These are phyloP conservation scores for Cygnus olor DNA, from an alignment of 2,797 vertebrate species.

Conservation along the genomic window DNA sequence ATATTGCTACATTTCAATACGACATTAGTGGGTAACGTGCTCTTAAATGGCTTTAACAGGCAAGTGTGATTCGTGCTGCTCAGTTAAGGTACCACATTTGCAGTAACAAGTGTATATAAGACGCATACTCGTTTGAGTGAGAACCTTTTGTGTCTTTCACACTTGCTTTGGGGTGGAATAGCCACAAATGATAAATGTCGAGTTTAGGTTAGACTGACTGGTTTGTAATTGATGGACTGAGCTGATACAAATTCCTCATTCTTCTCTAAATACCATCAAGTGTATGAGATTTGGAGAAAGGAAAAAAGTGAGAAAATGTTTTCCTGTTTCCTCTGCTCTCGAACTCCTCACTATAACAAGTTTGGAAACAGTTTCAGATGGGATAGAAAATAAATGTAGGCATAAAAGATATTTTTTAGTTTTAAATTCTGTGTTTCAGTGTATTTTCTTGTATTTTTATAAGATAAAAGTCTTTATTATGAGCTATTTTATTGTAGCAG, in stretches of 20 bases:
- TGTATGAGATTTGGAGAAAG: not conserved
- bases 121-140: rapidly evolving
- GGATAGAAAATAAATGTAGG: not conserved
- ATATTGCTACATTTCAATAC: not conserved
- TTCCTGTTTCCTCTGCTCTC: not conserved
- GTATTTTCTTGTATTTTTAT: not conserved
- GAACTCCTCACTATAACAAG: not conserved
- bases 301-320: not conserved
- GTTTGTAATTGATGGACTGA: not conserved
- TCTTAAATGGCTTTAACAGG: not conserved
- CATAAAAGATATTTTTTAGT: not conserved
- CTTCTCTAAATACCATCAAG: not conserved
- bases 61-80: not conserved
- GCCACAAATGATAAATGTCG: not conserved
- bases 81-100: not conserved
- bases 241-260: not conserved
- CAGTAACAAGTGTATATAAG: not conserved
- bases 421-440: not conserved
- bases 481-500: not conserved
- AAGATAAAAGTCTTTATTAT: not conserved
- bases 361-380: not conserved
- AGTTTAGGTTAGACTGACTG: not conserved
- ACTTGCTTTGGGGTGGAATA: not conserved
- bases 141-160: not conserved
- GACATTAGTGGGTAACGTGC: not conserved